These are phyloP conservation scores for Mohoua ochrocephala DNA, from an alignment of 2,113 vertebrate genomes.

Conservation along the genomic window DNA sequence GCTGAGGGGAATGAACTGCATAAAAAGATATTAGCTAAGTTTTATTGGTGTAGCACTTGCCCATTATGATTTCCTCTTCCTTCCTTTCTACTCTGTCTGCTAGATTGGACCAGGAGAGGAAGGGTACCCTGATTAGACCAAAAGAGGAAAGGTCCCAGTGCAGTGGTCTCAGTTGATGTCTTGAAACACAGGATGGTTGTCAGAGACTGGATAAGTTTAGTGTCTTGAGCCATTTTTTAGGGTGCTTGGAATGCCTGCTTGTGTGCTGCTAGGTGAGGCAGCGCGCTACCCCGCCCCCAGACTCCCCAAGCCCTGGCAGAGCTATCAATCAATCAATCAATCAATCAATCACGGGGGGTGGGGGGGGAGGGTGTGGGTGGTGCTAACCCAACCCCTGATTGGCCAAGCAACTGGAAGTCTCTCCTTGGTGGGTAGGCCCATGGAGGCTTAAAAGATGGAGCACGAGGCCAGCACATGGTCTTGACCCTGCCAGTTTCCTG, in stretches of 20 bases:
- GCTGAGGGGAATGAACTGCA: background rate
- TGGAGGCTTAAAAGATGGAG: background rate
- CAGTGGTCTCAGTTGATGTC: rapidly evolving
- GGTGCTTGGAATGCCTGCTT: background rate
- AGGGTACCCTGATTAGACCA: background rate
- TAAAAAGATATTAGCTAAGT: background rate
- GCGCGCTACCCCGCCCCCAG: too few relatives aligned
- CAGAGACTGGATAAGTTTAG: background rate
- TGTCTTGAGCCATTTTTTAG: background rate
- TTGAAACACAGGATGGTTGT: background rate
- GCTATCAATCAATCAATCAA: background rate
- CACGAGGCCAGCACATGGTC: background rate
- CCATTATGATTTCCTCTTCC: background rate
- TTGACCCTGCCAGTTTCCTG: background rate
- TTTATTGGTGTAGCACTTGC: background rate
- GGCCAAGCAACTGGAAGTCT: background rate
- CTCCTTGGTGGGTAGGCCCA: background rate
- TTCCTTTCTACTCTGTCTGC: background rate
- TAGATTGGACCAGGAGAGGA: background rate
- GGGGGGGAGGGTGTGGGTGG: too few relatives aligned
- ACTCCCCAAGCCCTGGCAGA: background rate
- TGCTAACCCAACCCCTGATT: background rate
- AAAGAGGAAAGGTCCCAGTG: background rate
- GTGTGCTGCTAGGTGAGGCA: background rate
- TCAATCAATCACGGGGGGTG: background rate